Evolutionary conservation across 2,888 invertebrate species (phyloP).

Genomic region (Folsomia candida): DNA sequence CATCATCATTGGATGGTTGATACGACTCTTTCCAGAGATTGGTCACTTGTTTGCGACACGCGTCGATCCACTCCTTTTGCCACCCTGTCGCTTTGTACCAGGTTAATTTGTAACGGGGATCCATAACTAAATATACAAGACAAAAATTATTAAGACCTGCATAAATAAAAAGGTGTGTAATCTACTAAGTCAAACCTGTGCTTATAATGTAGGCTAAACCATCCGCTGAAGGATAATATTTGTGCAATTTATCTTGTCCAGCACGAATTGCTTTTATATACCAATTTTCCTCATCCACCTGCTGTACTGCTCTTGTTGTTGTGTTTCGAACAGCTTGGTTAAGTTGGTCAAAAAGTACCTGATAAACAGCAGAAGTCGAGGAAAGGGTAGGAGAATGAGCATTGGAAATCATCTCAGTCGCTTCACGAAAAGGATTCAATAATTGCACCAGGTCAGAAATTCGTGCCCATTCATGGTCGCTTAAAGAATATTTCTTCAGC

Average conservation of each 20-base stretch:
- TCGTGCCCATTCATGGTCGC: slow-evolving; percentile 3
- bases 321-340: not conserved
- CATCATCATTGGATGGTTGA: not conserved
- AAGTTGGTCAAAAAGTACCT: not conserved
- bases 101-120: not conserved
- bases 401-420: not conserved
- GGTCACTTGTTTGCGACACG: not conserved
- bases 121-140: too few relatives aligned
- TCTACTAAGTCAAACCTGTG: not conserved
- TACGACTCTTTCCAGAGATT: not conserved
- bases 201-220: not conserved
- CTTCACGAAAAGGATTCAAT: slow-evolving; percentile 1
- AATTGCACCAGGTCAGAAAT: not conserved
- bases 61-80: not conserved
- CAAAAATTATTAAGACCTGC: too few relatives aligned
- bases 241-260: not conserved
- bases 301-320: not conserved
- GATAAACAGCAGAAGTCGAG: not conserved
- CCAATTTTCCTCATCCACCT: not conserved
- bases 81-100: not conserved
- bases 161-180: too few relatives aligned
- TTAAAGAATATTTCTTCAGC: not conserved
- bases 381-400: not conserved
- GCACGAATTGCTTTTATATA: not conserved
- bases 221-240: not conserved